Conservation (phyloP, 64 coral and sea anemone species). For the Montipora efflorescens region DNA sequence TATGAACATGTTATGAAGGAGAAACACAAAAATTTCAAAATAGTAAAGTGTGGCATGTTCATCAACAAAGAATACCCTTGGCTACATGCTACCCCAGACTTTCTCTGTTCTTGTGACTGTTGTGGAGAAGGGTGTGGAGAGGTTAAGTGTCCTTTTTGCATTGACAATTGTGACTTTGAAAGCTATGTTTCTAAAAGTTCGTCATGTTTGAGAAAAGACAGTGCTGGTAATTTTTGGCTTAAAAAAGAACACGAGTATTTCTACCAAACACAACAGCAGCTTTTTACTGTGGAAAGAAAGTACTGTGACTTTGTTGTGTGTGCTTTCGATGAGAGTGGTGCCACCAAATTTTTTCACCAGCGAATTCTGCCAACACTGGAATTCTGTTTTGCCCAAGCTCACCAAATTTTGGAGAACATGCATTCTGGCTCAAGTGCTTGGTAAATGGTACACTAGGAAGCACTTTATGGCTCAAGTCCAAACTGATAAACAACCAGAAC, state of each 20-base stretch:
- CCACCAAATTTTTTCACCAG: neutral
- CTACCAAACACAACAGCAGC: conserved; percentile 43
- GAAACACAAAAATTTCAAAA: too few species aligned
- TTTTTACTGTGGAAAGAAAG: neutral
- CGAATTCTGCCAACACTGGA: conserved; percentile 36
- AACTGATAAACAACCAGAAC: neutral
- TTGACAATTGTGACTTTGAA: too few species aligned
- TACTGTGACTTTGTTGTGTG: conserved; percentile 44
- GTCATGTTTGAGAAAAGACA: conserved; percentile 20
- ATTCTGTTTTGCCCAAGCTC: conserved; percentile 8
- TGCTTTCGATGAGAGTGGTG: neutral
- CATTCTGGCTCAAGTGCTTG: neutral
- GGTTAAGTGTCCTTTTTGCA: too few species aligned
- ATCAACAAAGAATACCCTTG: too few species aligned
- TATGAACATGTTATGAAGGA: too few species aligned
- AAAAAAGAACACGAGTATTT: conserved; percentile 11
- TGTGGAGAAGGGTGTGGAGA: too few species aligned
- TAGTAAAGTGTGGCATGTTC: too few species aligned
- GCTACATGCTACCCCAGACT: too few species aligned
- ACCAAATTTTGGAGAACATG: neutral
- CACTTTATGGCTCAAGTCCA: neutral
- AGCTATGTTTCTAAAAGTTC: neutral
- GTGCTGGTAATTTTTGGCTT: conserved; percentile 10
- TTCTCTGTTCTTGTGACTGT: too few species aligned
- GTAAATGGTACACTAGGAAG: conserved; percentile 32